Evolutionary conservation across 1,140 invertebrate species (phyloP).

Genomic region (Pseudomyrmex gracilis): DNA sequence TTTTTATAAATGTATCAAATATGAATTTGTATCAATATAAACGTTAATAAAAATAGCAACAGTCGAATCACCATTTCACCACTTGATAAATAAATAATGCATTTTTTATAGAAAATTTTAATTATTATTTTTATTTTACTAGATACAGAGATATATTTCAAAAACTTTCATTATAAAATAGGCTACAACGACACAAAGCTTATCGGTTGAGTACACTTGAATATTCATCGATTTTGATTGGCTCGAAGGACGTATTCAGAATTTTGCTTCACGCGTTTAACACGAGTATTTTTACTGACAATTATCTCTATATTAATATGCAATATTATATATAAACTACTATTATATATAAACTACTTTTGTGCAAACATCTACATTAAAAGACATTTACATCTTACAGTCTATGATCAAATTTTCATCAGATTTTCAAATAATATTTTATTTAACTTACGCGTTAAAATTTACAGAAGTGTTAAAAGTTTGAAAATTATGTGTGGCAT

Average conservation of each 20-base stretch:
- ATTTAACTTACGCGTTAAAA: no score
- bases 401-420: neutral
- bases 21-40: neutral
- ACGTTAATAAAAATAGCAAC: neutral
- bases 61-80: neutral
- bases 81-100: neutral
- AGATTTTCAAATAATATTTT: no score
- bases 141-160: neutral
- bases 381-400: neutral
- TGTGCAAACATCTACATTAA: neutral
- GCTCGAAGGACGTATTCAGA: neutral
- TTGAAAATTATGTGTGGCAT: neutral
- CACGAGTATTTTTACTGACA: neutral
- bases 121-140: neutral
- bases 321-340: neutral
- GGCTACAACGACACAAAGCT: neutral
- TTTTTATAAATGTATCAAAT: no score
- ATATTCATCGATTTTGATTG: neutral
- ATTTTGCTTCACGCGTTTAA: neutral
- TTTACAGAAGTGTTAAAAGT: no score
- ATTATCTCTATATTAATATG: neutral
- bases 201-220: conserved; percentile 3
- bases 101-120: neutral
- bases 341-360: neutral
- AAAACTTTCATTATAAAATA: neutral